A percentile compares a stretch with the other conserved stretches of the same genome.
Conservation (phyloP, 2,888 invertebrate species). For the Alsophila aescularia region DNA sequence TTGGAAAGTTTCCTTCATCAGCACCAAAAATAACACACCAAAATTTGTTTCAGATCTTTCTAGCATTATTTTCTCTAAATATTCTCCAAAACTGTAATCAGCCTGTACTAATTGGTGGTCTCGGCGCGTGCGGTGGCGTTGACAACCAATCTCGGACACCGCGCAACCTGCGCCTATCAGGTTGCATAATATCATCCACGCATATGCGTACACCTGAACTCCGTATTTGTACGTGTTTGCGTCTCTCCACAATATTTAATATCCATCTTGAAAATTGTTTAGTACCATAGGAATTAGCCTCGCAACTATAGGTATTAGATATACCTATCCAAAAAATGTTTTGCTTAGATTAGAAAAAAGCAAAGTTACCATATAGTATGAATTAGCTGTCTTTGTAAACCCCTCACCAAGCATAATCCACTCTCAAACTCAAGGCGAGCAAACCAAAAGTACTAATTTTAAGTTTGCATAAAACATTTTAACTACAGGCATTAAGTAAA, state of each 20-base stretch:
- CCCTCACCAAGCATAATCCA: not conserved
- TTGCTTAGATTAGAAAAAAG: too few relatives aligned
- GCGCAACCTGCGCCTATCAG: slow-evolving; percentile 35
- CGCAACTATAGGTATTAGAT: too few relatives aligned
- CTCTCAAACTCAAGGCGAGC: not conserved
- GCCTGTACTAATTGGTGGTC: slow-evolving; percentile 30
- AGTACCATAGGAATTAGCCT: too few relatives aligned
- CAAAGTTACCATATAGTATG: too few relatives aligned
- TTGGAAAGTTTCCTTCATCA: too few relatives aligned
- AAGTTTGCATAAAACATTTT: slow-evolving; percentile 33
- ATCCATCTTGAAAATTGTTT: too few relatives aligned
- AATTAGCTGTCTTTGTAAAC: too few relatives aligned
- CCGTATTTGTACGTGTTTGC: too few relatives aligned
- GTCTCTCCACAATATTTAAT: too few relatives aligned
- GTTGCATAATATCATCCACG: slow-evolving; percentile 35
- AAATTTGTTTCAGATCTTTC: not conserved
- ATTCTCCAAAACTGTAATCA: slow-evolving; percentile 3
- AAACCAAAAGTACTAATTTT: slow-evolving; percentile 28
- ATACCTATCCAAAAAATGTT: too few relatives aligned
- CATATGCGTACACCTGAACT: not conserved
- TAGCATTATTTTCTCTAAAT: not conserved
- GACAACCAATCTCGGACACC: slow-evolving; percentile 52
- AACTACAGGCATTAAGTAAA: slow-evolving; percentile 34
- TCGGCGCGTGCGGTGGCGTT: slow-evolving; percentile 51
- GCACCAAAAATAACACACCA: too few relatives aligned